Conservation (phyloP, 2,113 vertebrate genomes). For the Halichoerus grypus region DNA sequence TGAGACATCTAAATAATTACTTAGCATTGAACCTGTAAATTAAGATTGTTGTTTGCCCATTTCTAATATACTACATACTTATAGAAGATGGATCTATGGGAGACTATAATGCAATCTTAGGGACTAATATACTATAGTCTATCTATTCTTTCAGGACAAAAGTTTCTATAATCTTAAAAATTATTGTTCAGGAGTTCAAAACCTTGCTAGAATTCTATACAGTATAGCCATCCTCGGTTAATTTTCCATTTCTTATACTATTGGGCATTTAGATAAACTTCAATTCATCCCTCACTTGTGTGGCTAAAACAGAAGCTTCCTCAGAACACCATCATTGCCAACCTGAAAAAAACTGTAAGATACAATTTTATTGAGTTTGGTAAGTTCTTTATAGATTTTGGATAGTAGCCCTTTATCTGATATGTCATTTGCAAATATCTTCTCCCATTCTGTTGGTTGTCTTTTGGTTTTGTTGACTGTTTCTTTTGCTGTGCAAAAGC, state of each 20-base stretch:
- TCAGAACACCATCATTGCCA: background rate
- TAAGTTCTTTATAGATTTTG: too few species aligned
- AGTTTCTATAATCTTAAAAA: conserved; percentile 19
- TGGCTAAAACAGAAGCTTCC: background rate
- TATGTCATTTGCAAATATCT: too few species aligned
- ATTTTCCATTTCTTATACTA: conserved; percentile 64
- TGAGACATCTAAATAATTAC: background rate
- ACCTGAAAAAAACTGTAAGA: background rate
- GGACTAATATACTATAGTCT: conserved; percentile 2
- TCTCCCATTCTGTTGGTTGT: too few species aligned
- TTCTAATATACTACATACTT: background rate
- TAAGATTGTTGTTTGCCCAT: background rate
- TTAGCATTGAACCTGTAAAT: background rate
- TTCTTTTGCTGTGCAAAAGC: too few species aligned
- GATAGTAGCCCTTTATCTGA: too few species aligned
- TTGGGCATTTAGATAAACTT: conserved; percentile 25
- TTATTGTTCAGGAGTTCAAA: conserved; percentile 5
- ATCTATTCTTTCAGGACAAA: background rate
- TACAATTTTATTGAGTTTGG: conserved; percentile 1
- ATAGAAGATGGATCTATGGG: background rate
- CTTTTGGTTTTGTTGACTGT: too few species aligned
- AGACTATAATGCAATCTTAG: background rate
- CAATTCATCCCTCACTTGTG: background rate
- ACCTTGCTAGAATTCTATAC: background rate
- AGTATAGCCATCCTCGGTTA: background rate